A percentile compares a stretch with the other conserved stretches of the same genome.
Conservation (phyloP, 1,140 invertebrate species). For the Pectinophora gossypiella region DNA sequence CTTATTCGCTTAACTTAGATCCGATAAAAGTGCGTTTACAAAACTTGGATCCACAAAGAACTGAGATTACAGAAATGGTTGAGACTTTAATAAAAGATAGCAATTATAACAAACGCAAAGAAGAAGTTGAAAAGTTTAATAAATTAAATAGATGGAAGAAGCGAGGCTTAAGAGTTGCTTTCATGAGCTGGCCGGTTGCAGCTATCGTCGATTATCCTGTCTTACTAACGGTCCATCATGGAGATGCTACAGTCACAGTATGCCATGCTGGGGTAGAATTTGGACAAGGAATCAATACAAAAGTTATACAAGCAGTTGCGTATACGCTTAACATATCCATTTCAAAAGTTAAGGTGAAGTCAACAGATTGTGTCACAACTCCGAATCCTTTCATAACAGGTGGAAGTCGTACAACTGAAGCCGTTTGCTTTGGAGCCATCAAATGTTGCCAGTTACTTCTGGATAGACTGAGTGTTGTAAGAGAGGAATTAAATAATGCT, state of each 20-base stretch:
- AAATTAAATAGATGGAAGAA: slow-evolving; percentile 85
- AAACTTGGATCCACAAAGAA: slow-evolving; percentile 68
- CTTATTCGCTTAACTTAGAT: slow-evolving; percentile 77
- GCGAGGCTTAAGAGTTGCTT: slow-evolving; percentile 78
- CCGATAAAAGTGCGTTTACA: slow-evolving; percentile 77
- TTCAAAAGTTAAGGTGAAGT: slow-evolving; percentile 81
- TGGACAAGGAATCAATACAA: slow-evolving; percentile 84
- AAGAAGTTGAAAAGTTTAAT: slow-evolving; percentile 78
- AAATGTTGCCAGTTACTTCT: slow-evolving; percentile 79
- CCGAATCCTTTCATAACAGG: slow-evolving; percentile 78
- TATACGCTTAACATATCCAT: slow-evolving; percentile 83
- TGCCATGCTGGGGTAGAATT: slow-evolving; percentile 87
- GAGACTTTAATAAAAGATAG: slow-evolving; percentile 10
- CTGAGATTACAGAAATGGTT: slow-evolving; percentile 35
- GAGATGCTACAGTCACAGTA: slow-evolving; percentile 86
- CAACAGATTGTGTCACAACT: slow-evolving; percentile 50
- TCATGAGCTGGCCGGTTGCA: slow-evolving; percentile 78
- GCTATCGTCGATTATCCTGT: slow-evolving; percentile 75
- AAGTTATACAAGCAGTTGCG: slow-evolving; percentile 81
- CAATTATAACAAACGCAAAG: slow-evolving; percentile 75
- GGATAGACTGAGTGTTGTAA: slow-evolving; percentile 77
- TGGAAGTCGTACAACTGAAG: slow-evolving; percentile 70
- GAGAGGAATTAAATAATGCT: slow-evolving; percentile 72
- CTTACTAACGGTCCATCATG: slow-evolving; percentile 81
- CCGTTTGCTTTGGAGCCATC: slow-evolving; percentile 75